Conservation (phyloP, 2,888 invertebrate genomes). For the Dioctria rufipes region DNA sequence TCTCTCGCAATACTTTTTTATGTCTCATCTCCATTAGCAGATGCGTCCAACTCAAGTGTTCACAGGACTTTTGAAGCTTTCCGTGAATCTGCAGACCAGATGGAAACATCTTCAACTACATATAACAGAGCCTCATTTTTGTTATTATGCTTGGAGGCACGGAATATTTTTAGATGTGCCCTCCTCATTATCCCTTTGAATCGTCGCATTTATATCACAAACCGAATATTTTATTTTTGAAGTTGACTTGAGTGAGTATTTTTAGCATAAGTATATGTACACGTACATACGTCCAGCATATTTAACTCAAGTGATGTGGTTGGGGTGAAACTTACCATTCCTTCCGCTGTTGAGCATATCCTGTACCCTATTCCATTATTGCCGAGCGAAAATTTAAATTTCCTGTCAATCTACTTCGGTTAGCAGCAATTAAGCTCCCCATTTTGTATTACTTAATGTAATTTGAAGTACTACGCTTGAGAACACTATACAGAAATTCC, state of each 20-base stretch:
- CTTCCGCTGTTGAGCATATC: too few relatives aligned
- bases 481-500: too few relatives aligned
- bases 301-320: too few relatives aligned
- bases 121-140: neutral
- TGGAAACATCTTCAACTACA: neutral
- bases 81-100: conserved; percentile 5
- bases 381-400: too few relatives aligned
- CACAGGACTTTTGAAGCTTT: conserved; percentile 5
- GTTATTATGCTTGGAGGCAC: neutral
- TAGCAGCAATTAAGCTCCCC: too few relatives aligned
- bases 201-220: conserved; percentile 13
- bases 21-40: too few relatives aligned
- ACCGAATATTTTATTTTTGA: conserved; percentile 36
- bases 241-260: conserved; percentile 9
- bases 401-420: too few relatives aligned
- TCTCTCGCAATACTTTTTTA: neutral
- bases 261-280: conserved; percentile 5
- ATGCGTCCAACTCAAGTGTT: neutral
- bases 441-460: too few relatives aligned
- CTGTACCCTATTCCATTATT: too few relatives aligned
- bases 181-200: conserved; percentile 35
- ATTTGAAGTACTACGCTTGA: too few relatives aligned
- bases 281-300: neutral
- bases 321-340: too few relatives aligned
- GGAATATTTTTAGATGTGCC: conserved; percentile 36